A percentile compares a stretch with the other conserved stretches of the same genome.
phyloP scores from a whole-genome alignment of 2,797 vertebrate genomes.

The Pteropus rufus region DNA sequence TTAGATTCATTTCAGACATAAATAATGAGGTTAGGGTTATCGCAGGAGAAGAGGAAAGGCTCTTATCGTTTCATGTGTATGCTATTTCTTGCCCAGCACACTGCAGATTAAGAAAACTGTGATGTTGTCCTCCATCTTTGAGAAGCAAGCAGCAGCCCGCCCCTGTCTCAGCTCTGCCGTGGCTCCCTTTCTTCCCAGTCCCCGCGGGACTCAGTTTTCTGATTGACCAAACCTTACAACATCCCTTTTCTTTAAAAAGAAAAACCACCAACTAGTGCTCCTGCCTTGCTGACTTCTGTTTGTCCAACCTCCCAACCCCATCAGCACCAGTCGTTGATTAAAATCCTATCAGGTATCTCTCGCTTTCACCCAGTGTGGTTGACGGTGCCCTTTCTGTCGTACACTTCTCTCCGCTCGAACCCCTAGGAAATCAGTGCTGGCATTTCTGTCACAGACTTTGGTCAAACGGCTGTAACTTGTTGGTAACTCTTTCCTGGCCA shows the following conservation, averaged over 20 bases:
- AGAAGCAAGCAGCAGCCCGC: not conserved
- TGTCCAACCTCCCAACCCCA: not conserved
- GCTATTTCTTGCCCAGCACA: not conserved
- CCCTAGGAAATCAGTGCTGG: not conserved
- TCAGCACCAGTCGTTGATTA: not conserved
- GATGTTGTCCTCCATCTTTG: not conserved
- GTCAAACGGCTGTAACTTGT: not conserved
- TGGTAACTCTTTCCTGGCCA: not conserved
- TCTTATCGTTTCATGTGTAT: not conserved
- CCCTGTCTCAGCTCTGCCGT: not conserved
- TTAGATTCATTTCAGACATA: constrained; percentile 39
- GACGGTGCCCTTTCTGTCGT: not conserved
- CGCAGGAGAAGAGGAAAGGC: constrained; percentile 1
- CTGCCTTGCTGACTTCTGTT: not conserved
- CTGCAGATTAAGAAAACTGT: not conserved
- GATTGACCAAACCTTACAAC: not conserved
- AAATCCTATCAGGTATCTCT: not conserved
- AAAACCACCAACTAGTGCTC: not conserved
- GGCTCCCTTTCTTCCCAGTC: not conserved
- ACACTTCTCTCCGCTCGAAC: not conserved
- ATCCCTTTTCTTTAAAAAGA: constrained; percentile 2
- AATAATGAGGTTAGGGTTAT: constrained; percentile 55
- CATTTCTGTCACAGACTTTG: not conserved
- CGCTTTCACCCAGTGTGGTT: not conserved
- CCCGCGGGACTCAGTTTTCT: not conserved